These are phyloP conservation scores for Poecilobothrus nobilitatus DNA, from an alignment of 2,888 invertebrate genomes.

Conservation along the genomic window DNA sequence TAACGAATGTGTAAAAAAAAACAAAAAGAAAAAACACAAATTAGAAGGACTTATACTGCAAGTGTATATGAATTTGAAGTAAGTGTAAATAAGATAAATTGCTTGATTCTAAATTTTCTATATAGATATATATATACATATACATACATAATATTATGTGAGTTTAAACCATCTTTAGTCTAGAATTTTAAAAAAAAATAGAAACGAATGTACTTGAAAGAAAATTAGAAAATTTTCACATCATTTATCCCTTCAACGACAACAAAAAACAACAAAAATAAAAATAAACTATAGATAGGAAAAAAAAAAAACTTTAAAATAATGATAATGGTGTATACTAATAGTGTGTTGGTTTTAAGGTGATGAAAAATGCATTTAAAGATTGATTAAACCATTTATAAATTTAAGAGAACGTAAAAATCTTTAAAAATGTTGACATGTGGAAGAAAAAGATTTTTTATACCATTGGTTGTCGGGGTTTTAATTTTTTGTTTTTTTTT, in stretches of 20 bases:
- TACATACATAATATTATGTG: too few species aligned
- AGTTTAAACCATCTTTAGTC: background rate
- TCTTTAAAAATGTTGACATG: background rate
- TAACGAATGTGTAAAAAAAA: too few species aligned
- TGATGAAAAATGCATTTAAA: background rate
- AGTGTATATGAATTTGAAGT: background rate
- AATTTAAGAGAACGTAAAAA: constrained; percentile 1
- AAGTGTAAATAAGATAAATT: constrained; percentile 2
- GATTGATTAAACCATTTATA: constrained; percentile 1
- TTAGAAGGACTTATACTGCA: too few species aligned
- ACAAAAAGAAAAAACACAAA: too few species aligned
- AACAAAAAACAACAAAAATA: background rate
- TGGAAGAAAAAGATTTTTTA: background rate
- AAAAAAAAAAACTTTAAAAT: too few species aligned
- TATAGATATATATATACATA: background rate
- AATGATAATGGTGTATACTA: background rate
- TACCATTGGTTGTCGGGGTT: too few species aligned
- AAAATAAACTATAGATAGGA: too few species aligned
- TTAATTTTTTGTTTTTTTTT: background rate
- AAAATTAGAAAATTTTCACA: background rate
- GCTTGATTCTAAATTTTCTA: background rate
- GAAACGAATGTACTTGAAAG: background rate
- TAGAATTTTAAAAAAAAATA: too few species aligned
- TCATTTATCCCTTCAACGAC: background rate
- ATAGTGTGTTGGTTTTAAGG: background rate